phyloP scores from a whole-genome alignment of 2,797 vertebrate genomes.

The Takifugu ocellatus region DNA sequence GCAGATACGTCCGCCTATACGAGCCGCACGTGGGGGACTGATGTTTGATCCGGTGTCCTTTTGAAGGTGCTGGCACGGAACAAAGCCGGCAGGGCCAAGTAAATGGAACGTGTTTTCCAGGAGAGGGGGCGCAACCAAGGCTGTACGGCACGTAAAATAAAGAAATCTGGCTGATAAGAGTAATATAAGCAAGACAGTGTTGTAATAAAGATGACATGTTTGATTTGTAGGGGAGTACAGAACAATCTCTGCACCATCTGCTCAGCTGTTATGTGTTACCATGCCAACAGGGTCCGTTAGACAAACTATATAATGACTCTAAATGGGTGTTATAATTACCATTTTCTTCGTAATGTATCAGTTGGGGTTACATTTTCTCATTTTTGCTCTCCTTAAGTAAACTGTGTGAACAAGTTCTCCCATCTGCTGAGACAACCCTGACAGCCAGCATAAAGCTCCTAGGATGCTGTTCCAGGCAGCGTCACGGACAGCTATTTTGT shows the following conservation, averaged over 20 bases:
- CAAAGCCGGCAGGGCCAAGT: constrained; percentile 20
- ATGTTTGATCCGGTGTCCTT: constrained; percentile 55
- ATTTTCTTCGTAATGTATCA: constrained; percentile 14
- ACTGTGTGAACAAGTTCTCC: too few species aligned
- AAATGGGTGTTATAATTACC: constrained; percentile 37
- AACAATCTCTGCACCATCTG: constrained; percentile 24
- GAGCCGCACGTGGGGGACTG: constrained; percentile 34
- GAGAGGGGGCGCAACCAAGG: not conserved
- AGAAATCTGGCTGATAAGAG: constrained; percentile 10
- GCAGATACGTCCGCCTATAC: constrained; percentile 32
- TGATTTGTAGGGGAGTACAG: constrained; percentile 21
- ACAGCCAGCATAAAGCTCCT: too few species aligned
- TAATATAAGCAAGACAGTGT: not conserved
- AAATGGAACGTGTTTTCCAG: not conserved
- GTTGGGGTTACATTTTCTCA: constrained; percentile 1
- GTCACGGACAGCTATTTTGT: too few species aligned
- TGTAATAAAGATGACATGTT: constrained; percentile 22
- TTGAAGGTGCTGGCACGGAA: constrained; percentile 57
- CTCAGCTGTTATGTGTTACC: constrained; percentile 30
- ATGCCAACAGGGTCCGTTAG: constrained; percentile 31
- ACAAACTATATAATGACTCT: constrained; percentile 40
- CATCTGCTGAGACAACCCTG: too few species aligned
- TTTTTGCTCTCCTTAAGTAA: not conserved
- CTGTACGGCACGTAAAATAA: not conserved
- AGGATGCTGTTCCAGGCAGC: too few species aligned